These are phyloP conservation scores for Origma solitaria DNA, from an alignment of 2,113 vertebrate genomes.

Conservation along the genomic window DNA sequence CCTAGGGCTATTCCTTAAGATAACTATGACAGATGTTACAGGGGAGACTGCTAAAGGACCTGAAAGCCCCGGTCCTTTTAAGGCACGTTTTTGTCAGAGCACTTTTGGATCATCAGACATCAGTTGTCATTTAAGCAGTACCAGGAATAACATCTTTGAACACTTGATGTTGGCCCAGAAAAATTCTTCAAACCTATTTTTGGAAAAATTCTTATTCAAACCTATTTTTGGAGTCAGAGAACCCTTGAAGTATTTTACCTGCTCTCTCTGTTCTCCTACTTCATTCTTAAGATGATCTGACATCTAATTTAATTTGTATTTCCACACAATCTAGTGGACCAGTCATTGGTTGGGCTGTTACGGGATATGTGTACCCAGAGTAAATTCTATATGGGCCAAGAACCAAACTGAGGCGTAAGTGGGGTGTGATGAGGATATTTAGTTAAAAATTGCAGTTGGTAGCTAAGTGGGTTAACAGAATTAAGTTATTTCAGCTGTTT, in stretches of 20 bases:
- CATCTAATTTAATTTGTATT: background rate
- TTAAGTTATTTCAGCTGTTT: background rate
- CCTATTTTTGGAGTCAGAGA: background rate
- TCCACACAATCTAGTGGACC: background rate
- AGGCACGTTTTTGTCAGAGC: background rate
- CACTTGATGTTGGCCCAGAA: background rate
- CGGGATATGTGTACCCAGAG: background rate
- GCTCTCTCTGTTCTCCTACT: background rate
- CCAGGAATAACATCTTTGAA: background rate
- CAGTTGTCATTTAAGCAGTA: background rate
- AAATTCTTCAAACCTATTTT: background rate
- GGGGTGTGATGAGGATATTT: background rate
- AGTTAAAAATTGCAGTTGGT: background rate
- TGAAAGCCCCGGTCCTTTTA: background rate
- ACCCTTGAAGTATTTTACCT: background rate
- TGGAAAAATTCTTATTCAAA: background rate
- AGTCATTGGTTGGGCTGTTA: background rate
- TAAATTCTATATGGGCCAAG: background rate
- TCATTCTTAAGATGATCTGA: background rate
- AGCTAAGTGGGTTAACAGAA: background rate
- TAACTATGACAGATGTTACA: background rate
- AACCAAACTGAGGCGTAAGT: background rate
- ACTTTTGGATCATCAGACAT: background rate
- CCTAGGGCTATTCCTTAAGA: background rate
- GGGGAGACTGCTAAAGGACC: background rate